A percentile compares a stretch with the other conserved stretches of the same genome.
phyloP scores from a whole-genome alignment of 2,888 invertebrate species.

The Doris montereyensis region DNA sequence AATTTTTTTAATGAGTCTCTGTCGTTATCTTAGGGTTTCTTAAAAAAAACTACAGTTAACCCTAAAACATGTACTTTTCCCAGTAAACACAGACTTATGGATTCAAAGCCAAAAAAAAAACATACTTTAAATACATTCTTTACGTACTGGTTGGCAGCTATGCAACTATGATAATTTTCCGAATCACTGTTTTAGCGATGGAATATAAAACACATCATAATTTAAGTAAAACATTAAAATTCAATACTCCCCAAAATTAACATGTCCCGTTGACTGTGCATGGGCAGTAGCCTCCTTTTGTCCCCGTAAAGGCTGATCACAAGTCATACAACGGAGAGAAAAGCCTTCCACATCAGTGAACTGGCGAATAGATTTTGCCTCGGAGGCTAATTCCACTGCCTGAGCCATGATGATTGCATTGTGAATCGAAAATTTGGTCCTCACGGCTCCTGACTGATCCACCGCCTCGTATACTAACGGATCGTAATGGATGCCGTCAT shows the following conservation, averaged over 20 bases:
- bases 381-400: conserved; percentile 88
- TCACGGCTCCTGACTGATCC: conserved; percentile 70
- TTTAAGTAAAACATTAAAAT: too few relatives aligned
- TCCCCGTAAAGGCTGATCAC: conserved; percentile 84
- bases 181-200: too few relatives aligned
- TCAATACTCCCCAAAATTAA: conserved; percentile 74
- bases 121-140: too few relatives aligned
- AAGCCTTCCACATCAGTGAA: conserved; percentile 93
- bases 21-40: too few relatives aligned
- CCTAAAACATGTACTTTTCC: too few relatives aligned
- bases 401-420: conserved; percentile 83
- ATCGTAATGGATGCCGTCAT: conserved; percentile 97
- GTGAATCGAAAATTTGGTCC: conserved; percentile 86
- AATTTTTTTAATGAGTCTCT: too few relatives aligned
- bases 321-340: conserved; percentile 86
- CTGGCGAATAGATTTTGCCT: conserved; percentile 90
- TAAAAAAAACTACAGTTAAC: too few relatives aligned
- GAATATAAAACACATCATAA: too few relatives aligned
- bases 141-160: too few relatives aligned
- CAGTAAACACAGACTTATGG: too few relatives aligned
- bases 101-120: too few relatives aligned
- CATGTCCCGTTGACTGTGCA: conserved; percentile 87
- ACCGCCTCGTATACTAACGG: conserved; percentile 88
- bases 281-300: conserved; percentile 88
- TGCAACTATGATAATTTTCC: too few relatives aligned